phyloP scores from a whole-genome alignment of 2,888 invertebrate genomes.

The Agriopis aurantiaria region DNA sequence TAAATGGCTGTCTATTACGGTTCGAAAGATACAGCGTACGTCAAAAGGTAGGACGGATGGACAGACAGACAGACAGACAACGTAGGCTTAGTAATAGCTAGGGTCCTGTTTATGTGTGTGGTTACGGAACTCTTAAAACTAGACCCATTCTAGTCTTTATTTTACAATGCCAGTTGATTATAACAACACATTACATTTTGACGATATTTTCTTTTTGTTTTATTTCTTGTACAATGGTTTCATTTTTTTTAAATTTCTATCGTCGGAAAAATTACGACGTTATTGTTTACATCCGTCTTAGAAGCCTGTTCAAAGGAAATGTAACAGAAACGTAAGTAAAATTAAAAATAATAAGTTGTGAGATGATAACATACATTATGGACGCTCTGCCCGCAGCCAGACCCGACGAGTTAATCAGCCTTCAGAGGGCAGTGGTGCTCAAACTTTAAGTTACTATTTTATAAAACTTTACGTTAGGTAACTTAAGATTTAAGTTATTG shows the following conservation, averaged over 20 bases:
- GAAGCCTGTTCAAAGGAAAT: slow-evolving; percentile 38
- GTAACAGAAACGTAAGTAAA: slow-evolving; percentile 57
- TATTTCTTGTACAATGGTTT: background rate
- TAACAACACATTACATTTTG: background rate
- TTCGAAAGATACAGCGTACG: too few relatives aligned
- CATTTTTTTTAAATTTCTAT: background rate
- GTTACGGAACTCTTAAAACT: too few relatives aligned
- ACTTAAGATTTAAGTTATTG: too few relatives aligned
- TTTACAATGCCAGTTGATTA: background rate
- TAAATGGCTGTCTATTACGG: too few relatives aligned
- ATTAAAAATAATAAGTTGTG: slow-evolving; percentile 61
- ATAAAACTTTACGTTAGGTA: too few relatives aligned
- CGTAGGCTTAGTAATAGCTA: too few relatives aligned
- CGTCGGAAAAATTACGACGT: background rate
- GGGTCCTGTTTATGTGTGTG: background rate
- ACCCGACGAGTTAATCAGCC: slow-evolving; percentile 83
- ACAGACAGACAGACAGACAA: too few relatives aligned
- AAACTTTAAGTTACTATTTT: slow-evolving; percentile 54
- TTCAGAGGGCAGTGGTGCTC: slow-evolving; percentile 57
- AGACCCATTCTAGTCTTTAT: background rate
- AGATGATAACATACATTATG: slow-evolving; percentile 76
- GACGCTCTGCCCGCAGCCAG: slow-evolving; percentile 56
- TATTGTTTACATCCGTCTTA: slow-evolving; percentile 7
- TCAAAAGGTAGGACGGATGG: too few relatives aligned
- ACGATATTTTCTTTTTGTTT: background rate